Percentiles rank a stretch among this genome's conserved stretches.
These are phyloP conservation scores for Thymelicus sylvestris DNA, from an alignment of 2,888 invertebrate species.

Conservation along the genomic window DNA sequence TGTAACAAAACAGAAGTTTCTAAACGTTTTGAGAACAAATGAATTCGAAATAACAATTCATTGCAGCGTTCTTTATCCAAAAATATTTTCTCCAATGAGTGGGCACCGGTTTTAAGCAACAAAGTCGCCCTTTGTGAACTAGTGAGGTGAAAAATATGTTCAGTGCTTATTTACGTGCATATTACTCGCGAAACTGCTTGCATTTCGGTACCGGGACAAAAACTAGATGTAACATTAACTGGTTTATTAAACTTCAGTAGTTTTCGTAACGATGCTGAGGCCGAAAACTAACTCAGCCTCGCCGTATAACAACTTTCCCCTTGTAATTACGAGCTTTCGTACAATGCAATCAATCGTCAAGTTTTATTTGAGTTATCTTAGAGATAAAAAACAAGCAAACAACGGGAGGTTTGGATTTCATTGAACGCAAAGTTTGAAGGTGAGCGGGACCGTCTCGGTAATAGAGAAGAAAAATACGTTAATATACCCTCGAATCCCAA, in stretches of 20 bases:
- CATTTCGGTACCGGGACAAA: conserved; percentile 18
- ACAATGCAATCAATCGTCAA: conserved; percentile 82
- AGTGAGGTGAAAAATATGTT: no score
- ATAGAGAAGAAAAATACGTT: conserved; percentile 85
- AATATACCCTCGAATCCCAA: conserved; percentile 82
- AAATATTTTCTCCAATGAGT: background rate
- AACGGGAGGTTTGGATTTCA: conserved; percentile 69
- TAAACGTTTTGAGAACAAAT: no score
- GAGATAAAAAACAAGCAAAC: conserved; percentile 79
- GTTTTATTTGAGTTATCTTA: conserved; percentile 80
- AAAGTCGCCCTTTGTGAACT: background rate
- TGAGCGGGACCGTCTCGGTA: conserved; percentile 79
- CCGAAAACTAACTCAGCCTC: conserved; percentile 58
- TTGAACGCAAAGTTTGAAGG: conserved; percentile 78
- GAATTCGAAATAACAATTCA: no score
- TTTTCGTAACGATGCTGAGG: conserved; percentile 54
- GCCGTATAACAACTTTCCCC: conserved; percentile 57
- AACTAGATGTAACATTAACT: conserved; percentile 47
- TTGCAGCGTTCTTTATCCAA: background rate
- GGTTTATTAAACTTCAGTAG: conserved; percentile 58
- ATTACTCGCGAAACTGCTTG: background rate
- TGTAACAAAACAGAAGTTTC: no score
- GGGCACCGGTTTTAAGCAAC: background rate
- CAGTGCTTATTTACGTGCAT: conserved; percentile 2
- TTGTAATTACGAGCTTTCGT: conserved; percentile 69